Conservation (phyloP, 1,140 invertebrate genomes). For the Diachasmimorpha longicaudata region DNA sequence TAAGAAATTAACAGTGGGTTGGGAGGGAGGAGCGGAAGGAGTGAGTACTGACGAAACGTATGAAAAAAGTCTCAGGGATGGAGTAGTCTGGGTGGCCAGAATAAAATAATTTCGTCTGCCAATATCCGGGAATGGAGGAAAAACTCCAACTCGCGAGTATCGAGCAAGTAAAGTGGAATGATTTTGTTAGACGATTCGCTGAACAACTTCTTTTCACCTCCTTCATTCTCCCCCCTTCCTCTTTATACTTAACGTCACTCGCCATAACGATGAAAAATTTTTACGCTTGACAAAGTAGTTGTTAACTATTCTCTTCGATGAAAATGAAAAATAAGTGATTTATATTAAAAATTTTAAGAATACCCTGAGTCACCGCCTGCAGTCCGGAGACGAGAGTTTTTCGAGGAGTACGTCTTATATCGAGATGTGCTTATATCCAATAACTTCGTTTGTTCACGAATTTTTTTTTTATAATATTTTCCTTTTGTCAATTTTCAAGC, state of each 20-base stretch:
- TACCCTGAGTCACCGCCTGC: too few species aligned
- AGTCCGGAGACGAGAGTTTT: too few species aligned
- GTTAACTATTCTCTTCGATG: background rate
- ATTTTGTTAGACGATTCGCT: constrained; percentile 1
- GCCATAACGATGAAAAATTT: background rate
- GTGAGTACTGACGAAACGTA: background rate
- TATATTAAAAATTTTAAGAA: too few species aligned
- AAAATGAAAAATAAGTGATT: too few species aligned
- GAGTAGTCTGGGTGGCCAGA: background rate
- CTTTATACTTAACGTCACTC: background rate
- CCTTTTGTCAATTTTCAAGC: too few species aligned
- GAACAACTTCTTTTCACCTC: background rate
- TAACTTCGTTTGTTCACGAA: too few species aligned
- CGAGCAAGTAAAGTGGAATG: background rate
- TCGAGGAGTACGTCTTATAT: too few species aligned
- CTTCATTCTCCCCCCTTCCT: background rate
- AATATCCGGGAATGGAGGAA: background rate
- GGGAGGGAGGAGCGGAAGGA: background rate
- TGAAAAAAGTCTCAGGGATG: background rate
- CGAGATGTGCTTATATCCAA: too few species aligned
- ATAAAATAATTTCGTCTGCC: constrained; percentile 6
- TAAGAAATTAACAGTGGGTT: background rate
- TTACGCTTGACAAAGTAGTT: background rate
- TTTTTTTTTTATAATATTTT: too few species aligned
- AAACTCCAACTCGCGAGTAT: background rate